These are phyloP conservation scores for Phoebastria nigripes DNA, from an alignment of 2,797 vertebrate genomes.

Conservation along the genomic window DNA sequence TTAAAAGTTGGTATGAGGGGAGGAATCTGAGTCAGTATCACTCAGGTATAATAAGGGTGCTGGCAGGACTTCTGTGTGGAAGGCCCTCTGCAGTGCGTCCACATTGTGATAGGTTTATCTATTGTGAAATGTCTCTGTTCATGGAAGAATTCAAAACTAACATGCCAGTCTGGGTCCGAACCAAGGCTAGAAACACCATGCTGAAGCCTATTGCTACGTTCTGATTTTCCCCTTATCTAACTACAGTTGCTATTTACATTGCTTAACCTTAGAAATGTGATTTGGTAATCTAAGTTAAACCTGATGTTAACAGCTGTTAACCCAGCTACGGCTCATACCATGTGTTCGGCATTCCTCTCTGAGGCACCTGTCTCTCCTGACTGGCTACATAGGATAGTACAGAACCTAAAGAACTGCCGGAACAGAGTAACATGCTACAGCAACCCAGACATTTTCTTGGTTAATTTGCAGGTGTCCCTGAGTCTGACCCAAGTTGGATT, in stretches of 20 bases:
- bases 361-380: neutral
- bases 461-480: neutral
- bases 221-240: neutral
- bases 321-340: neutral
- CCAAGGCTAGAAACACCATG: neutral
- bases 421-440: neutral
- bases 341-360: neutral
- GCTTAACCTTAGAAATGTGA: neutral
- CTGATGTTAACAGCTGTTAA: neutral
- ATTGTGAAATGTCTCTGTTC: neutral
- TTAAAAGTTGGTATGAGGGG: neutral
- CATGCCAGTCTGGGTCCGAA: neutral
- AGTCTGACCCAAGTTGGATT: neutral
- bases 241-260: neutral
- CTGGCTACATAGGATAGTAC: accelerated
- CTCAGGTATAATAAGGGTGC: neutral
- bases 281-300: constrained; percentile 12
- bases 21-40: constrained; percentile 20
- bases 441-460: neutral
- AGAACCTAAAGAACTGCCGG: neutral
- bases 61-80: neutral
- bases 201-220: neutral
- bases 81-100: neutral
- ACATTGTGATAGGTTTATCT: neutral
- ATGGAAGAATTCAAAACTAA: neutral